Percentiles rank a stretch among this genome's conserved stretches.
Evolutionary conservation across 2,888 invertebrate species (phyloP).

Genomic region (Morinoia aosen): DNA sequence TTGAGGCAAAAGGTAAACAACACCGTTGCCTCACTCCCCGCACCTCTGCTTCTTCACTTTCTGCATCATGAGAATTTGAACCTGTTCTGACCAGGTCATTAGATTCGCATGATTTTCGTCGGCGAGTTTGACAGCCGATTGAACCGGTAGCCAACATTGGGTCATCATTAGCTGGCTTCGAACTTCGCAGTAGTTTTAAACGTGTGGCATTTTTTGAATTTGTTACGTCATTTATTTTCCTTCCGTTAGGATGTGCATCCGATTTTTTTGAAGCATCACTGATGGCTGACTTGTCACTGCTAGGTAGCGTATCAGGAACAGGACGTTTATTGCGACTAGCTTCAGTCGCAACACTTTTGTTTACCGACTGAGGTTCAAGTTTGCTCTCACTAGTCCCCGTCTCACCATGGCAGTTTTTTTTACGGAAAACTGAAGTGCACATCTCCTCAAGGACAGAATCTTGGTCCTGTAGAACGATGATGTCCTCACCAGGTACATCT

Average conservation of each 20-base stretch:
- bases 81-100: not conserved
- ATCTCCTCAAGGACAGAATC: not conserved
- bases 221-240: not conserved
- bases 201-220: not conserved
- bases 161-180: not conserved
- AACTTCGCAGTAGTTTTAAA: not conserved
- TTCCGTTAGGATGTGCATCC: not conserved
- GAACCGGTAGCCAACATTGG: not conserved
- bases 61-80: not conserved
- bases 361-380: not conserved
- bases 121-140: not conserved
- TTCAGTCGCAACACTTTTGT: not conserved
- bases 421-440: not conserved
- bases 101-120: not conserved
- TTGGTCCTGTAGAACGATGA: not conserved
- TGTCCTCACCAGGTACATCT: slow-evolving; percentile 24
- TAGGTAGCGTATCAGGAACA: not conserved
- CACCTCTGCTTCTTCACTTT: not conserved
- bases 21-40: not conserved
- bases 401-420: not conserved
- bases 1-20: not conserved
- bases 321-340: not conserved
- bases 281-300: not conserved
- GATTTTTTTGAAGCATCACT: not conserved
- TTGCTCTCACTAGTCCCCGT: not conserved